Evolutionary conservation across 2,113 vertebrate species (phyloP), one percentile per base, ranked within the genome.

Genomic region (Saguinus imperator): DNA sequence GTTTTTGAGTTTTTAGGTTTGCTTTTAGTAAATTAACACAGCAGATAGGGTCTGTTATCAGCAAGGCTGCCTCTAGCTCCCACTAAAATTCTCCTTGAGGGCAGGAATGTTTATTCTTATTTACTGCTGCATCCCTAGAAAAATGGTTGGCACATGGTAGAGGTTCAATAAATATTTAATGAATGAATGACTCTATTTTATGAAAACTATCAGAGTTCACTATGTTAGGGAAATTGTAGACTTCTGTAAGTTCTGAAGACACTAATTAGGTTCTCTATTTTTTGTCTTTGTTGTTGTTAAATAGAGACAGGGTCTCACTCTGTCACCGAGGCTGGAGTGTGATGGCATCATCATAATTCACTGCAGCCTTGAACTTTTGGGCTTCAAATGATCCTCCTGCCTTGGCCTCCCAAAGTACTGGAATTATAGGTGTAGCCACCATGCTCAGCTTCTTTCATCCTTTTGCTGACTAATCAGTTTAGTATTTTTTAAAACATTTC

Each of bases 1-100:
- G 27, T 43, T 82, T 94, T 95, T 90, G 50, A 52, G 37, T 89
- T 93, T 32, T 70, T 93, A 91, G 21, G 37, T 91, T 97, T 91
- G 32, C 79, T 75, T 88, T 96, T 93, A 91, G 87, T 77, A 92
- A 57, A 45, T 76, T 95, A 66, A 0, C 45, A 45, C 17, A 82
- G 61, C 16, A 88, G 35, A 48, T 35, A 21, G 50, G 57, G 25
- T 87, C 18, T 82, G 10, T 58, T 93, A 55, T 43, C 25, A 66
- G 21, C 2, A 16, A 64, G 16, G 21, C 35, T 94, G 64, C 55
- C 72, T 93, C 18, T 80, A 16, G 57, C 57, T 75, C n/a, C 84
- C n/a, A 75, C 6, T 87, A 50, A n/a, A 83, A 84, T 96, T 61
- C 9, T 90, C 37, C 27, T 87, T 45, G 20, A 83, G 92, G 43